Percentiles rank a stretch among this genome's conserved stretches.
Conservation (phyloP, 2,113 vertebrate genomes). For the Cygnus atratus region DNA sequence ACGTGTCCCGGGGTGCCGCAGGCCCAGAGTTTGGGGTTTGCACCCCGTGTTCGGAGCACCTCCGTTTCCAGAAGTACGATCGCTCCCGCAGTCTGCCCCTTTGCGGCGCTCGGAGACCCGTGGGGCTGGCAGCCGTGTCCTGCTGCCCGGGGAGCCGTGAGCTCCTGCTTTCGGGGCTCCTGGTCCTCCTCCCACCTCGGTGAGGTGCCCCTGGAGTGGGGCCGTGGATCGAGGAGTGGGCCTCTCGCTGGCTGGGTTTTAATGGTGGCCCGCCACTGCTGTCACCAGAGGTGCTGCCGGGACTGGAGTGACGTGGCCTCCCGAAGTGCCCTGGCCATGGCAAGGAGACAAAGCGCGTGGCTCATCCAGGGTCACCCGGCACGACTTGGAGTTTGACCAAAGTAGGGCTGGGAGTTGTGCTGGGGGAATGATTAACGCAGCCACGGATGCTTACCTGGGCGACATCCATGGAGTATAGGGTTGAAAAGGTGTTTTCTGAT, state of each 20-base stretch:
- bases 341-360: fast-evolving
- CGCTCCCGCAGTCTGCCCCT: not conserved
- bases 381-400: not conserved
- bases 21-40: not conserved
- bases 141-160: not conserved
- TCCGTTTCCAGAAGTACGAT: not conserved
- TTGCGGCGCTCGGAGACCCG: not conserved
- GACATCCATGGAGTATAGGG: not conserved
- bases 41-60: fast-evolving
- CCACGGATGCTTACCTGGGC: not conserved
- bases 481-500: not conserved
- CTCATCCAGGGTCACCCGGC: not conserved
- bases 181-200: fast-evolving
- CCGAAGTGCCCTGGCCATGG: not conserved
- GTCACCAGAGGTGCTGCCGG: not conserved
- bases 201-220: not conserved
- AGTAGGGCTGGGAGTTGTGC: not conserved
- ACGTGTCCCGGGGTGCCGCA: no score
- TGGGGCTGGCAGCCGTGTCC: not conserved
- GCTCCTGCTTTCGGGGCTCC: not conserved
- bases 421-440: not conserved
- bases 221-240: fast-evolving
- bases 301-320: not conserved
- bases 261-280: not conserved
- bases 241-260: not conserved